Percentiles rank a stretch among this genome's conserved stretches.
phyloP scores from a whole-genome alignment of 1,140 invertebrate species.

The silkworm (Bombyx mori) region DNA sequence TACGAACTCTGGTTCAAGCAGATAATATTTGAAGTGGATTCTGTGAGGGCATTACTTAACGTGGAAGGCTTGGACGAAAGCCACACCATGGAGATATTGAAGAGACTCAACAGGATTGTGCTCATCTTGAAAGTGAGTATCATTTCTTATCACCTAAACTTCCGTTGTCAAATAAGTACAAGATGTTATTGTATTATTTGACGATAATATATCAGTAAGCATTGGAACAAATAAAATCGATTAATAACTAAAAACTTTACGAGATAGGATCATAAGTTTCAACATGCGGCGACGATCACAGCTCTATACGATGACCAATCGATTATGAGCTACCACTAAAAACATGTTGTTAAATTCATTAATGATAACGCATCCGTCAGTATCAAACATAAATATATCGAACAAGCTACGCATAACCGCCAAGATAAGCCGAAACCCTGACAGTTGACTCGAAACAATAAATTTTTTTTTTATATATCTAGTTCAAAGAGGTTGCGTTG shows the following conservation, averaged over 20 bases:
- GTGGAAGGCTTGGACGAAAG: constrained; percentile 88
- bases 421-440: constrained; percentile 19
- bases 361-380: no score
- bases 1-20: constrained; percentile 99
- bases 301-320: no score
- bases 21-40: constrained; percentile 97
- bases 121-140: constrained; percentile 91
- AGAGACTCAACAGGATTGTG: constrained; percentile 91
- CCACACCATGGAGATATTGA: constrained; percentile 93
- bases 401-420: constrained; percentile 11
- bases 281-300: no score
- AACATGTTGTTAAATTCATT: no score
- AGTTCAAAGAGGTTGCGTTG: neutral
- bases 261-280: no score
- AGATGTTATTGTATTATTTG: neutral
- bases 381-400: no score
- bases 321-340: no score
- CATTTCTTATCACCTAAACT: neutral
- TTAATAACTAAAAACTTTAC: no score
- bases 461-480: constrained; percentile 20
- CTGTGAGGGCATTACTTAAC: constrained; percentile 87
- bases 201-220: no score
- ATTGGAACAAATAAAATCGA: no score
- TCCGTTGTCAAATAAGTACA: neutral
- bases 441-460: constrained; percentile 19